phyloP scores from a whole-genome alignment of 2,888 invertebrate species.

The Oegoconia quadripuncta region DNA sequence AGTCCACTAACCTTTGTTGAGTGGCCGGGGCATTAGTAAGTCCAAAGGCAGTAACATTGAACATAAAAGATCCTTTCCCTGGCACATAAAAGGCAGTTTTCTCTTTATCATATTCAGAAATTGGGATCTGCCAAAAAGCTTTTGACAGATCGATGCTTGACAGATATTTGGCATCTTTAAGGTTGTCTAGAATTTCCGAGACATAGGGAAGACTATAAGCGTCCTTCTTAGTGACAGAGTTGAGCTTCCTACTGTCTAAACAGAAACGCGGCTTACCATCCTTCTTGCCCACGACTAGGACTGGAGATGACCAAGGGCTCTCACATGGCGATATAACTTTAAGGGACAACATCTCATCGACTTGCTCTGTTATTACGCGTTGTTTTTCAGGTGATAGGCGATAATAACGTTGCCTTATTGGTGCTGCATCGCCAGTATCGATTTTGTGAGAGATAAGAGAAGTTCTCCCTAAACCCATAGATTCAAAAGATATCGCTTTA shows the following conservation, averaged over 20 bases:
- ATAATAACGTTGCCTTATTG: slow-evolving; percentile 25
- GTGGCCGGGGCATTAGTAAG: slow-evolving; percentile 19
- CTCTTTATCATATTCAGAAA: neutral
- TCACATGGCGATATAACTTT: slow-evolving; percentile 4
- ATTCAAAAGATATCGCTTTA: slow-evolving; percentile 19
- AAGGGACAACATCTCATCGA: slow-evolving; percentile 5
- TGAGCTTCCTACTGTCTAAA: slow-evolving; percentile 6
- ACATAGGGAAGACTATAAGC: slow-evolving; percentile 17
- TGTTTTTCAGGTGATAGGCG: slow-evolving; percentile 24
- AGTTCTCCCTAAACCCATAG: slow-evolving; percentile 21
- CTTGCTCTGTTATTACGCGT: slow-evolving; percentile 14
- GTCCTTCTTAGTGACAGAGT: neutral
- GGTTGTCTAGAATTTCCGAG: slow-evolving; percentile 16
- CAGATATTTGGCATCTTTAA: slow-evolving; percentile 11
- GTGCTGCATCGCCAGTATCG: slow-evolving; percentile 22
- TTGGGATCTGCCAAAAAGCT: slow-evolving; percentile 14
- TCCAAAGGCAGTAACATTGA: slow-evolving; percentile 16
- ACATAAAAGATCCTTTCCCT: slow-evolving; percentile 4
- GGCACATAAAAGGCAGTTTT: slow-evolving; percentile 7
- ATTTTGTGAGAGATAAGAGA: slow-evolving; percentile 20
- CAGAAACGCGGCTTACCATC: slow-evolving; percentile 3
- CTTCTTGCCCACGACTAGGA: slow-evolving; percentile 1
- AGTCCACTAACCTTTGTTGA: slow-evolving; percentile 7
- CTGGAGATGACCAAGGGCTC: slow-evolving; percentile 5
- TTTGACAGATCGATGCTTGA: slow-evolving; percentile 11